These are phyloP conservation scores for Brachyptera putata DNA, from an alignment of 2,888 invertebrate genomes.

Conservation along the genomic window DNA sequence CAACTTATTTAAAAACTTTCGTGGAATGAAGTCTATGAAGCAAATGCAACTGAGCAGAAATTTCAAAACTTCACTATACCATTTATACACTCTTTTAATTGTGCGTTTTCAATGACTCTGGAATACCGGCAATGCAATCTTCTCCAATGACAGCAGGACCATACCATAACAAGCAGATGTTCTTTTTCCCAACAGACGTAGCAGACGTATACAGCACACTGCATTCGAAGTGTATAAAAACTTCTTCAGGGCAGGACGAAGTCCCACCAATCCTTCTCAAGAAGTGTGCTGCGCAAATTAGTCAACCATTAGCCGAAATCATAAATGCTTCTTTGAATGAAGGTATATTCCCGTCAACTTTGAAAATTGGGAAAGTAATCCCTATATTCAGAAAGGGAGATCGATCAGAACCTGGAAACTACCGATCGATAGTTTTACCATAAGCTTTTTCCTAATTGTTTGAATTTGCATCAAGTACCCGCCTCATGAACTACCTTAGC, in stretches of 20 bases:
- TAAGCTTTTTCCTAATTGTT: constrained; percentile 8
- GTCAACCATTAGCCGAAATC: neutral
- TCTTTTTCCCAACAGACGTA: neutral
- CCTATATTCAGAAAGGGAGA: neutral
- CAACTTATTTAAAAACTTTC: neutral
- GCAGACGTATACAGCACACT: neutral
- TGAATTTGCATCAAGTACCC: constrained; percentile 7
- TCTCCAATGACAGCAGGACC: neutral
- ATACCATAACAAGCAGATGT: neutral
- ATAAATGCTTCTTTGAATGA: constrained; percentile 1
- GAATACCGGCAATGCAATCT: too few relatives aligned
- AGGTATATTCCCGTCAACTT: constrained; percentile 3
- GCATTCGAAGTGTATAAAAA: neutral
- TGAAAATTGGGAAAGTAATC: neutral
- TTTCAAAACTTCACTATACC: neutral
- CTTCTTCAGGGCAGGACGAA: neutral
- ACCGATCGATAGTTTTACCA: neutral
- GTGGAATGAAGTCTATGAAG: neutral
- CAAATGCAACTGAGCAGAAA: neutral
- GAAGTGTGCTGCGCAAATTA: neutral
- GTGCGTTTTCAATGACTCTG: too few relatives aligned
- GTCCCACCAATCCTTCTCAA: neutral
- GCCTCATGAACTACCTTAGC: neutral
- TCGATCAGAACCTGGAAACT: neutral
- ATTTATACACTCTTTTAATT: too few relatives aligned